Percentiles rank a stretch among this genome's conserved stretches.
These are phyloP conservation scores for Cenopis cana DNA, from an alignment of 2,888 invertebrate genomes.

Conservation along the genomic window DNA sequence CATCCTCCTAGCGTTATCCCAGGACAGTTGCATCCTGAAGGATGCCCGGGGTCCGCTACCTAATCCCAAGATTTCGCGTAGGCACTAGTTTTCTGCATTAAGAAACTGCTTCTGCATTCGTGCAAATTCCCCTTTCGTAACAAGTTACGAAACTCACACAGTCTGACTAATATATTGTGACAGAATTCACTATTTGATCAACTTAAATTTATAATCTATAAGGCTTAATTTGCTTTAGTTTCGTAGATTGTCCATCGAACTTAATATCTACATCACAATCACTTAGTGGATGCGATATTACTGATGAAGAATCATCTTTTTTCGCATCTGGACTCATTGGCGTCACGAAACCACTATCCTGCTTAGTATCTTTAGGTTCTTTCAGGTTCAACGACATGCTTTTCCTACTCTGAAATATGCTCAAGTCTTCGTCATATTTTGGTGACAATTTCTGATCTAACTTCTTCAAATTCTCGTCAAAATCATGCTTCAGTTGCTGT, in stretches of 20 bases:
- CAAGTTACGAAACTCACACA: neutral
- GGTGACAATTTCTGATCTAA: constrained; percentile 66
- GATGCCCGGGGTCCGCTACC: too few relatives aligned
- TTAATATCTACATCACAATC: constrained; percentile 92
- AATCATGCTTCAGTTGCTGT: constrained; percentile 77
- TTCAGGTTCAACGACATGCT: constrained; percentile 74
- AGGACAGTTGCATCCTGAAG: too few relatives aligned
- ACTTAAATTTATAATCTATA: constrained; percentile 50
- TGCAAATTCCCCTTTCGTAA: constrained; percentile 2
- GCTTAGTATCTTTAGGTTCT: constrained; percentile 54
- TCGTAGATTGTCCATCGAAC: constrained; percentile 91
- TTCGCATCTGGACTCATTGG: constrained; percentile 84
- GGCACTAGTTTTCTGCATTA: too few relatives aligned
- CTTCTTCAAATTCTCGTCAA: constrained; percentile 75
- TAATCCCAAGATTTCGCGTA: too few relatives aligned
- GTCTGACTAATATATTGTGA: neutral
- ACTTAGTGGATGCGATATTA: constrained; percentile 89
- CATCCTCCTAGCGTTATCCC: too few relatives aligned
- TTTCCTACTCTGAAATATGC: constrained; percentile 68
- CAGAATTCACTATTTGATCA: neutral
- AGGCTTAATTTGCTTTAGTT: constrained; percentile 90
- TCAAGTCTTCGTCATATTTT: constrained; percentile 66
- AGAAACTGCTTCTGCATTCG: neutral
- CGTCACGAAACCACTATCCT: constrained; percentile 88
- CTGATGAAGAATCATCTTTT: constrained; percentile 72